These are phyloP conservation scores for Silurus meridionalis DNA, from an alignment of 2,113 vertebrate genomes.

Conservation along the genomic window DNA sequence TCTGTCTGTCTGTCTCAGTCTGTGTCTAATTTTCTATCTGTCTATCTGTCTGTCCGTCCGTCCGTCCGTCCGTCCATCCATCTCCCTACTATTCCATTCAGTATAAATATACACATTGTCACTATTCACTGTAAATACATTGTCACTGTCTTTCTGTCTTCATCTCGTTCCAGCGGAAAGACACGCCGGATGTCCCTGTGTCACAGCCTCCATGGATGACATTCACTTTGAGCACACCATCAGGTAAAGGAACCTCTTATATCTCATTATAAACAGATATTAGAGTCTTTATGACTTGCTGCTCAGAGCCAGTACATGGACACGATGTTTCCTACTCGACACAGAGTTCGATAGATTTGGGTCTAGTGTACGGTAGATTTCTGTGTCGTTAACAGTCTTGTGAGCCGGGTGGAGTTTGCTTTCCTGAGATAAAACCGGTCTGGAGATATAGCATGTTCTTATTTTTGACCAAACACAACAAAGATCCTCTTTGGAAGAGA, in stretches of 20 bases:
- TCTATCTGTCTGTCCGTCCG: no score
- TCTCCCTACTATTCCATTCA: no score
- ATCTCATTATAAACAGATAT: no score
- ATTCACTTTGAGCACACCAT: constrained; percentile 94
- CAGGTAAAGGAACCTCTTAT: constrained; percentile 72
- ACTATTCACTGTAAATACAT: not conserved
- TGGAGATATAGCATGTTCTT: not conserved
- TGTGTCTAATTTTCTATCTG: no score
- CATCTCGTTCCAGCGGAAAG: constrained; percentile 79
- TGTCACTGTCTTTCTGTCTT: constrained; percentile 34
- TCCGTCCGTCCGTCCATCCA: no score
- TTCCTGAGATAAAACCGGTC: not conserved
- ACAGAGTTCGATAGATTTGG: no score
- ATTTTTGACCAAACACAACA: not conserved
- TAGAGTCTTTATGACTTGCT: no score
- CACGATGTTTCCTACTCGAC: no score
- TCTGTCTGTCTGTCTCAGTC: no score
- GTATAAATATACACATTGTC: not conserved
- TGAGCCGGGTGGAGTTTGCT: not conserved
- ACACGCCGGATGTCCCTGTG: constrained; percentile 87
- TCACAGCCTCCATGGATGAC: constrained; percentile 94
- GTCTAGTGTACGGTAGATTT: not conserved
- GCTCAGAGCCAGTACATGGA: no score
- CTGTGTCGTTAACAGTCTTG: not conserved
- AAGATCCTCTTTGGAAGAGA: not conserved